phyloP scores from a whole-genome alignment of 2,797 vertebrate species.

The Cyprinella venusta region DNA sequence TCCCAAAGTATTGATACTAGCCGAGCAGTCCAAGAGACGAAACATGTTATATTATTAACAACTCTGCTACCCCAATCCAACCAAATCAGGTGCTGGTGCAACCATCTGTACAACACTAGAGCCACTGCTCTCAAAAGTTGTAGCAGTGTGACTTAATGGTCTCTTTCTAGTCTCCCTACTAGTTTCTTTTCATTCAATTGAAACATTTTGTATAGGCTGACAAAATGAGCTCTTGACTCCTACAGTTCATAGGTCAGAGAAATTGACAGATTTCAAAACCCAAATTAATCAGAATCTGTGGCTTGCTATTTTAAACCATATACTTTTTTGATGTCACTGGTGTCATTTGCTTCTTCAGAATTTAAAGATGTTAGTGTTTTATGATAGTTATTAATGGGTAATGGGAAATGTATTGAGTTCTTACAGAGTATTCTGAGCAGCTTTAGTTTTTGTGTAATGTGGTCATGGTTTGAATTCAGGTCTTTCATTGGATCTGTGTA shows the following conservation, averaged over 20 bases:
- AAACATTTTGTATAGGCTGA: not conserved
- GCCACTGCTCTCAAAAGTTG: not conserved
- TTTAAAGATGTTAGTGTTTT: constrained; percentile 18
- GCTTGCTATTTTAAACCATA: constrained; percentile 4
- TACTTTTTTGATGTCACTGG: not conserved
- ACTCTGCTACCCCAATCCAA: not conserved
- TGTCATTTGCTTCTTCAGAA: not conserved
- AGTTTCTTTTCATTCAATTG: not conserved
- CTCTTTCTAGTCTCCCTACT: not conserved
- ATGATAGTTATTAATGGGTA: constrained; percentile 7
- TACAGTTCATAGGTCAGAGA: not conserved
- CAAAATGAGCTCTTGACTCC: not conserved
- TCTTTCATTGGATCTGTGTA: constrained; percentile 11
- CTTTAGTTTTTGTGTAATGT: constrained; percentile 24
- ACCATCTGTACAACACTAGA: not conserved
- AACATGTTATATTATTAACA: not conserved
- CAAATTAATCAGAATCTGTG: not conserved
- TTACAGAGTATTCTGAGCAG: constrained; percentile 10
- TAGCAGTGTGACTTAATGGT: not conserved
- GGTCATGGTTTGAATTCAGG: constrained; percentile 14
- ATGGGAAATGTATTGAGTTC: not conserved
- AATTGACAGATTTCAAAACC: constrained; percentile 2
- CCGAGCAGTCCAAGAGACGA: not conserved
- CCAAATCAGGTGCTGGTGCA: not conserved
- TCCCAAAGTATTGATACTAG: no score